A percentile compares a stretch with the other conserved stretches of the same genome.
These are phyloP conservation scores for Aphelinus atriplicis DNA, from an alignment of 1,140 invertebrate genomes.

Conservation along the genomic window DNA sequence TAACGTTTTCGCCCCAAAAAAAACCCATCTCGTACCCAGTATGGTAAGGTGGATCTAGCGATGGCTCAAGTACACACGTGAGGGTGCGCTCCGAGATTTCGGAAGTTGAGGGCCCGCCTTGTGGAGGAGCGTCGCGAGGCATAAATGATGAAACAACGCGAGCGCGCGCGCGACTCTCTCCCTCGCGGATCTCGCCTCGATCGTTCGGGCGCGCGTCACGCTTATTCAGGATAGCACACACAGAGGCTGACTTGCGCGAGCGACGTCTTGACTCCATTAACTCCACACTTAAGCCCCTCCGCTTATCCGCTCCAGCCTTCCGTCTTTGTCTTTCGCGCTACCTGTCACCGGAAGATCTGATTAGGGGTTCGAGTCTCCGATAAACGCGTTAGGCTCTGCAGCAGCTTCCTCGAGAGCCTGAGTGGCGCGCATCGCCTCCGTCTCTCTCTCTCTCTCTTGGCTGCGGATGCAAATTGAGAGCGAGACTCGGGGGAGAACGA, in stretches of 20 bases:
- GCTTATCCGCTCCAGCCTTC: slow-evolving; percentile 31
- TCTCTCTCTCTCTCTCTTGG: slow-evolving; percentile 25
- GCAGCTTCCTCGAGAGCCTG: slow-evolving; percentile 2
- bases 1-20: slow-evolving; percentile 6
- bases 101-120: background rate
- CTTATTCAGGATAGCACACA: slow-evolving; percentile 14
- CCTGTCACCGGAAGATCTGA: slow-evolving; percentile 62
- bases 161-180: background rate
- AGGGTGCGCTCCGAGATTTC: background rate
- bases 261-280: slow-evolving; percentile 65
- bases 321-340: slow-evolving; percentile 23
- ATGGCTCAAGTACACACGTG: too few relatives aligned
- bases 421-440: background rate
- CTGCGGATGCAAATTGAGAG: slow-evolving; percentile 64
- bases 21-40: background rate
- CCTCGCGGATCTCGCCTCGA: background rate
- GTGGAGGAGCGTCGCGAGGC: slow-evolving; percentile 10
- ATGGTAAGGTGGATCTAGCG: background rate
- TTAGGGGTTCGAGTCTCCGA: slow-evolving; percentile 65
- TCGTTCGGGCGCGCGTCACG: slow-evolving; percentile 12
- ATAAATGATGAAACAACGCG: slow-evolving; percentile 42
- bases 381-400: slow-evolving; percentile 65
- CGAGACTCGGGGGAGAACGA: slow-evolving; percentile 37
- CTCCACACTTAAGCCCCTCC: slow-evolving; percentile 61
- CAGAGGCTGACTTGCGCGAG: background rate